Conservation (phyloP, 1,140 invertebrate species). For the Wiebesia pumilae region DNA sequence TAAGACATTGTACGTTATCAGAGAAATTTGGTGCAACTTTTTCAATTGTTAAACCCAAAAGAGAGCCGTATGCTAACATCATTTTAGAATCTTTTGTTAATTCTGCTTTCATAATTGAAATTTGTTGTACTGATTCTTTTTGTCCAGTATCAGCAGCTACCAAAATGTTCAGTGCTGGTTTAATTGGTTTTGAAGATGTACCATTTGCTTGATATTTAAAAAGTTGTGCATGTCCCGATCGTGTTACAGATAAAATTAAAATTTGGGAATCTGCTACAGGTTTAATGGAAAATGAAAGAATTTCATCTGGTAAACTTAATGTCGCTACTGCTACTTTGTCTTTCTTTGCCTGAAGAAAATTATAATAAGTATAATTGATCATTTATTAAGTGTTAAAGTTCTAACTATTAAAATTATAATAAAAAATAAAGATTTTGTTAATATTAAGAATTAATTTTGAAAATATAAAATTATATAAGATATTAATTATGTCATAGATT, state of each 20-base stretch:
- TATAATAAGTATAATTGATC: not conserved
- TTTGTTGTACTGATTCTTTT: constrained; percentile 74
- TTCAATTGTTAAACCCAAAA: constrained; percentile 79
- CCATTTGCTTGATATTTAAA: constrained; percentile 86
- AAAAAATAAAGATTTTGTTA: not conserved
- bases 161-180: constrained; percentile 83
- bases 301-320: constrained; percentile 70
- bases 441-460: constrained; percentile 3
- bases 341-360: constrained; percentile 62
- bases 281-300: constrained; percentile 66
- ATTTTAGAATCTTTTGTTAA: constrained; percentile 74
- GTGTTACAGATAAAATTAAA: constrained; percentile 77
- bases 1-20: constrained; percentile 77
- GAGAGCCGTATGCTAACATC: constrained; percentile 77
- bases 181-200: constrained; percentile 81
- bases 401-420: not conserved
- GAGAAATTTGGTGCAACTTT: constrained; percentile 77
- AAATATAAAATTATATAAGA: too few relatives aligned
- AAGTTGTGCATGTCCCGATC: constrained; percentile 84
- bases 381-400: not conserved
- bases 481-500: too few relatives aligned
- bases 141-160: constrained; percentile 77
- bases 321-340: constrained; percentile 73
- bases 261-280: constrained; percentile 60
- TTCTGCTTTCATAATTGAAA: constrained; percentile 75